phyloP scores from a whole-genome alignment of 1,140 invertebrate genomes.

The Pissodes strobi region DNA sequence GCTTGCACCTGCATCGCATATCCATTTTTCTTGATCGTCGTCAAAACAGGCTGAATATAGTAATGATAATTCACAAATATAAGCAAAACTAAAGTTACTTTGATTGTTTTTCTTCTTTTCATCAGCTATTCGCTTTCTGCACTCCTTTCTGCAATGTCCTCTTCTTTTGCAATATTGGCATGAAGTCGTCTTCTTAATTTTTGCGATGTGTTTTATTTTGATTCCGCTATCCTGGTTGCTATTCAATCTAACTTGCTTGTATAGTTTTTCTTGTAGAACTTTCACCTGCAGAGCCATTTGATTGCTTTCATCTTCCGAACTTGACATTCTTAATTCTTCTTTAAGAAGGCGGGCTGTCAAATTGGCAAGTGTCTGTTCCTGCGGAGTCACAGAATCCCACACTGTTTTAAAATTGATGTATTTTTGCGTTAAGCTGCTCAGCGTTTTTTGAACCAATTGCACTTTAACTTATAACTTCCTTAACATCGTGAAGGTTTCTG shows the following conservation, averaged over 20 bases:
- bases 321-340: background rate
- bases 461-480: background rate
- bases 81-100: too few relatives aligned
- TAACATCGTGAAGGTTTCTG: background rate
- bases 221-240: background rate
- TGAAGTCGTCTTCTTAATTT: slow-evolving; percentile 18
- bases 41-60: background rate
- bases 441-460: background rate
- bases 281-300: background rate
- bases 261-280: too few relatives aligned
- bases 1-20: background rate
- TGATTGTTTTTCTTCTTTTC: background rate
- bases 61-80: background rate
- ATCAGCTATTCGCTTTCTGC: background rate
- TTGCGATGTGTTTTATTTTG: background rate
- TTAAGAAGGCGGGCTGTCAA: background rate
- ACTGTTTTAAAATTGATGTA: background rate
- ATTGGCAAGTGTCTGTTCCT: background rate
- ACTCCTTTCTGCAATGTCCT: slow-evolving; percentile 10
- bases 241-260: too few relatives aligned
- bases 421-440: slow-evolving; percentile 3
- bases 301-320: background rate
- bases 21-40: background rate
- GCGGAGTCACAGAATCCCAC: background rate
- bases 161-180: slow-evolving; percentile 7